Conservation (phyloP, 2,888 invertebrate genomes). For the Hirtodrosophila alboralis region DNA sequence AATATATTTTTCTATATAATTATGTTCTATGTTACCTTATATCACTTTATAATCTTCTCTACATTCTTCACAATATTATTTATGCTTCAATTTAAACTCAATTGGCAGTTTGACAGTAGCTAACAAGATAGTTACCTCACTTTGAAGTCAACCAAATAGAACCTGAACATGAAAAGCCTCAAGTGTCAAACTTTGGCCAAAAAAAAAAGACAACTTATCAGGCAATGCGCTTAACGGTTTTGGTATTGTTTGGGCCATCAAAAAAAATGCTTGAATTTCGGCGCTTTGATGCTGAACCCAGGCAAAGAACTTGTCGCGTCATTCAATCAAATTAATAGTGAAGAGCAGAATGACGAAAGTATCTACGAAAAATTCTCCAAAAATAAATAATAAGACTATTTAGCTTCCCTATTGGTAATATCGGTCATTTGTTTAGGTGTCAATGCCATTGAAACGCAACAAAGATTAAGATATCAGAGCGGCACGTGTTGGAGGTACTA, state of each 20-base stretch:
- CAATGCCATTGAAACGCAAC: constrained; percentile 11
- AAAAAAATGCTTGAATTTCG: constrained; percentile 5
- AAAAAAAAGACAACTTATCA: neutral
- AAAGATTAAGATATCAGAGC: constrained; percentile 10
- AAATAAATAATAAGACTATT: constrained; percentile 4
- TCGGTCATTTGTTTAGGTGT: constrained; percentile 28
- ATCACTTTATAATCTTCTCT: too few relatives aligned
- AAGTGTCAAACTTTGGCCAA: neutral
- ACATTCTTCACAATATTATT: too few relatives aligned
- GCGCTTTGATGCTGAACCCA: constrained; percentile 30
- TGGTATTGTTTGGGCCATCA: neutral
- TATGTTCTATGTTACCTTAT: too few relatives aligned
- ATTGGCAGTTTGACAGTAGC: neutral
- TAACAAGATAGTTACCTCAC: neutral
- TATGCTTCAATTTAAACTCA: too few relatives aligned
- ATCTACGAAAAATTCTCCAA: constrained; percentile 1
- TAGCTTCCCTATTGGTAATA: constrained; percentile 15
- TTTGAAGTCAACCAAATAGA: neutral
- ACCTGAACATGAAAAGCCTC: neutral
- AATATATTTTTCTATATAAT: too few relatives aligned
- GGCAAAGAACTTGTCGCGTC: constrained; percentile 46
- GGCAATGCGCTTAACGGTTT: constrained; percentile 32
- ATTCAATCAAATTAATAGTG: constrained; percentile 57
- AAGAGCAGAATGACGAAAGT: constrained; percentile 8
- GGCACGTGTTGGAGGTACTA: constrained; percentile 23